Evolutionary conservation across 92 coral and sea anemone genomes (phyloP).

Genomic region (Phenganax marumi): DNA sequence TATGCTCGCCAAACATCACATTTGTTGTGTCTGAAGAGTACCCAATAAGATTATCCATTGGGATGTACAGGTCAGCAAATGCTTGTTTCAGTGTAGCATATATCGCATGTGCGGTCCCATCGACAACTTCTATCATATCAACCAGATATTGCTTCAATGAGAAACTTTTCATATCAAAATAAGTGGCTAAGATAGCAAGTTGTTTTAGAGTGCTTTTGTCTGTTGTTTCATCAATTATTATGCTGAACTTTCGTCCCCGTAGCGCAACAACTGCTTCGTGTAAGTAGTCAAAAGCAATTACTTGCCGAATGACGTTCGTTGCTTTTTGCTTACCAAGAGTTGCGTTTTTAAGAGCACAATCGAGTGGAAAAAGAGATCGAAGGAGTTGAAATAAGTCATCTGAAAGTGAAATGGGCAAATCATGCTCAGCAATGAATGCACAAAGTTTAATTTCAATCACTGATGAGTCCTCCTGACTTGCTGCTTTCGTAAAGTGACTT

Average conservation of each 20-base stretch:
- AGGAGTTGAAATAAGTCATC: constrained; percentile 2
- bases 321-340: too few species aligned
- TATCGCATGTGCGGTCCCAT: not conserved
- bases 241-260: too few species aligned
- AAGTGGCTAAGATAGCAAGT: too few species aligned
- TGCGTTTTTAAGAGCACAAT: constrained; percentile 5
- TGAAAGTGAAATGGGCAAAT: constrained; percentile 5
- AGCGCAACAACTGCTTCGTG: not conserved
- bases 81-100: not conserved
- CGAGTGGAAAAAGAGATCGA: constrained; percentile 14
- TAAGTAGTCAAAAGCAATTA: not conserved
- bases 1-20: too few species aligned
- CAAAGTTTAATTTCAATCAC: constrained; percentile 7
- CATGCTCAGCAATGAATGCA: constrained; percentile 20
- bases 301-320: constrained; percentile 16
- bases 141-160: too few species aligned
- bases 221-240: too few species aligned
- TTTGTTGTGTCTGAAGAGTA: not conserved
- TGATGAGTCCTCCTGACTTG: constrained; percentile 3
- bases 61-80: not conserved
- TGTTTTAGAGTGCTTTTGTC: too few species aligned
- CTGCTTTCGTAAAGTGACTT: constrained; percentile 11
- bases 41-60: not conserved
- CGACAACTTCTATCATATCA: too few species aligned
- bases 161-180: too few species aligned